Conservation (phyloP, 2,797 vertebrate species). For the Lacerta bilineata region DNA sequence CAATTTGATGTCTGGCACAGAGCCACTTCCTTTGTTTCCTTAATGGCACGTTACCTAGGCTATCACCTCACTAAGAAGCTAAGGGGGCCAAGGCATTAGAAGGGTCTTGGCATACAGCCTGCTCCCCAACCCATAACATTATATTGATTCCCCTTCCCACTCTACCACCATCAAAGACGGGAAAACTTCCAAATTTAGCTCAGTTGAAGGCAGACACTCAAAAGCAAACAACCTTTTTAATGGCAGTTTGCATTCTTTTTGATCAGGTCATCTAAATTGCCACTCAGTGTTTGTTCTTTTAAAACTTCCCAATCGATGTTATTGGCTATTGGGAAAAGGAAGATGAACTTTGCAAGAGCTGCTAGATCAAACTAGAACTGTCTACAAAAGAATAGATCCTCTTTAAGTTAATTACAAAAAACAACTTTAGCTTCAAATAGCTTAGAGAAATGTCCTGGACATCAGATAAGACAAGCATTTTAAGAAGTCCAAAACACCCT, state of each 20-base stretch:
- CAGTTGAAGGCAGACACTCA: not conserved
- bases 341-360: slow-evolving; percentile 1
- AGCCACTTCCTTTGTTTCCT: too few relatives aligned
- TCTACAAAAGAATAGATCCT: not conserved
- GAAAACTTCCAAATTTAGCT: not conserved
- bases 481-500: not conserved
- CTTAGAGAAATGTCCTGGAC: not conserved
- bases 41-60: too few relatives aligned
- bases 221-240: slow-evolving; percentile 2
- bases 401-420: slow-evolving; percentile 19
- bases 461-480: not conserved
- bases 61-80: too few relatives aligned
- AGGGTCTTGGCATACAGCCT: too few relatives aligned
- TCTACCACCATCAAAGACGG: too few relatives aligned
- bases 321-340: slow-evolving; percentile 12
- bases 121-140: not conserved
- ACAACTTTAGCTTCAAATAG: slow-evolving; percentile 10
- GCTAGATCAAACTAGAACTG: slow-evolving; percentile 13
- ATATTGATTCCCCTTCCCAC: not conserved
- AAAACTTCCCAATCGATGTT: slow-evolving; percentile 11
- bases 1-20: too few relatives aligned
- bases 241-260: not conserved
- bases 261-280: not conserved
- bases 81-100: too few relatives aligned
- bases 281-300: not conserved